Conservation (phyloP, 2,113 vertebrate species). For the Cynopterus brachyotis region DNA sequence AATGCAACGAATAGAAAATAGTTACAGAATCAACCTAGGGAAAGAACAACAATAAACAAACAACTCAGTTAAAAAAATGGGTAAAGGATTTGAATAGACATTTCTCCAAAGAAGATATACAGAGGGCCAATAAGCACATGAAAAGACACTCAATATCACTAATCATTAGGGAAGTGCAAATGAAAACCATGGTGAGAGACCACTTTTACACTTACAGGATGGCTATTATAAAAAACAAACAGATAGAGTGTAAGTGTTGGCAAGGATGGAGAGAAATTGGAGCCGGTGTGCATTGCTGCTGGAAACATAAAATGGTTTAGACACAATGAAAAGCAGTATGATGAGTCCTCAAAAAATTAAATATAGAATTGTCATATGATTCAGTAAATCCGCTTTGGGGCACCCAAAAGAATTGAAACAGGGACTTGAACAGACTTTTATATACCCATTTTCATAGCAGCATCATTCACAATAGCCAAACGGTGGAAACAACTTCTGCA, state of each 20-base stretch:
- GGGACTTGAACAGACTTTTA: background rate
- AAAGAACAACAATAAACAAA: background rate
- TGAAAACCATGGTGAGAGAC: background rate
- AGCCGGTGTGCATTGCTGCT: background rate
- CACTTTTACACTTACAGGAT: background rate
- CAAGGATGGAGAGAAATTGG: background rate
- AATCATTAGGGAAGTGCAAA: background rate
- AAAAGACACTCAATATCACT: background rate
- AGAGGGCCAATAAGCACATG: background rate
- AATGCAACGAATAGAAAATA: background rate
- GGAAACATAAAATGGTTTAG: background rate
- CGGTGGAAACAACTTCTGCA: background rate
- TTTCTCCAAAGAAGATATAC: background rate
- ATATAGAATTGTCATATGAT: background rate
- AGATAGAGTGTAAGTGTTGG: background rate
- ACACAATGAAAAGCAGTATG: background rate
- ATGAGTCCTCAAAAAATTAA: background rate
- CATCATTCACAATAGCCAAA: background rate
- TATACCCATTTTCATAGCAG: background rate
- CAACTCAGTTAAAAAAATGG: background rate
- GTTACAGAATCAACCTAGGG: background rate
- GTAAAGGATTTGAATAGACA: background rate
- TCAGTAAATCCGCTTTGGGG: background rate
- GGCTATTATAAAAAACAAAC: background rate
- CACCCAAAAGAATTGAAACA: background rate